Evolutionary conservation across 35 echinoderm and acorn worm species (phyloP).

Genomic region (Holothuria glaberrima): DNA sequence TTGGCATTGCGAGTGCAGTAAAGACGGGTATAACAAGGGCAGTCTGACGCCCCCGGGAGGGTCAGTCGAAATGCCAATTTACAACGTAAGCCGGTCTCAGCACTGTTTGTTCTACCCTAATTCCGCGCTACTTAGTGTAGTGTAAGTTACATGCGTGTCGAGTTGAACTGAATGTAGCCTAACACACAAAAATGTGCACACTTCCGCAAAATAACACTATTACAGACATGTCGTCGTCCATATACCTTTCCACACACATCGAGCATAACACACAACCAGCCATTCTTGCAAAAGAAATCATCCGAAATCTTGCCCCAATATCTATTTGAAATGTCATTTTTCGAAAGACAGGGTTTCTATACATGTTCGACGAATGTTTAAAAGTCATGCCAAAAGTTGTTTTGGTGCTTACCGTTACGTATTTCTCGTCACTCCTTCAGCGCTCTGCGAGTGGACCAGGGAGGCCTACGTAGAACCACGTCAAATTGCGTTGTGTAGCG

Average conservation of each 20-base stretch:
- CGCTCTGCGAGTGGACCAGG: constrained; percentile 57
- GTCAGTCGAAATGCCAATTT: too few relatives aligned
- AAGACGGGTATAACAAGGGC: too few relatives aligned
- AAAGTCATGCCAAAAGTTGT: constrained; percentile 57
- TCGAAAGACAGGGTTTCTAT: constrained; percentile 15
- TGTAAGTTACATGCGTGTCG: too few relatives aligned
- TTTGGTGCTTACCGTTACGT: constrained; percentile 64
- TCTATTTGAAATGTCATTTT: constrained; percentile 15
- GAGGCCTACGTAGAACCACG: constrained; percentile 60
- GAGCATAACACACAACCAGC: constrained; percentile 11
- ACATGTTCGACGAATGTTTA: constrained; percentile 21
- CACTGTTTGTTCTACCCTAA: too few relatives aligned
- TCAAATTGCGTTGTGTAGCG: constrained; percentile 61
- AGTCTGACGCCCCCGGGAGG: too few relatives aligned
- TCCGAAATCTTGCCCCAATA: not conserved
- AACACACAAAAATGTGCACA: constrained; percentile 46
- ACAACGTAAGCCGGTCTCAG: too few relatives aligned
- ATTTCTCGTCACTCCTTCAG: constrained; percentile 59
- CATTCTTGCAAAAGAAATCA: constrained; percentile 40
- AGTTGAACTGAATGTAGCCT: constrained; percentile 12
- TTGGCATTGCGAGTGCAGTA: too few relatives aligned
- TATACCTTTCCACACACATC: constrained; percentile 48
- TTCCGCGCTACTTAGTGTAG: too few relatives aligned
- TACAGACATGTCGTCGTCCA: constrained; percentile 34
- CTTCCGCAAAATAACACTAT: constrained; percentile 52